Evolutionary conservation across 1,140 invertebrate genomes (phyloP).

Genomic region (Brachystomella parvula): DNA sequence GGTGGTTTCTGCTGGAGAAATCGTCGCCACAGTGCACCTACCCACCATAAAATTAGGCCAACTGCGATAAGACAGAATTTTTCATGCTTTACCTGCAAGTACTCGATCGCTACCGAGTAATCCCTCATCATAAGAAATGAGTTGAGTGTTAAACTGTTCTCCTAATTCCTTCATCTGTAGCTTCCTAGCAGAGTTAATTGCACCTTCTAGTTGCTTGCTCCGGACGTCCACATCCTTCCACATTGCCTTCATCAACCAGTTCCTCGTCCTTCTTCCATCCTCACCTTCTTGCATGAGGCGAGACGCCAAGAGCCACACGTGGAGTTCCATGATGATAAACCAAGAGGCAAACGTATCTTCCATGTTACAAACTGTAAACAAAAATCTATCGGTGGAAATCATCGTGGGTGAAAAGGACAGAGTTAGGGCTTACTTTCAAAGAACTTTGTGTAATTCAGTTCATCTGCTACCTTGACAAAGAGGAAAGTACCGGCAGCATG

Average conservation of each 20-base stretch:
- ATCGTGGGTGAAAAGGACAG: not conserved
- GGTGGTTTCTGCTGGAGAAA: conserved; percentile 51
- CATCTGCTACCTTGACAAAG: conserved; percentile 30
- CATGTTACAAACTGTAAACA: conserved; percentile 57
- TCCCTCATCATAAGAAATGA: conserved; percentile 80
- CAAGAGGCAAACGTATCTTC: conserved; percentile 73
- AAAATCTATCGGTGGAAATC: not conserved
- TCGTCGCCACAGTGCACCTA: conserved; percentile 66
- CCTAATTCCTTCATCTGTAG: conserved; percentile 48
- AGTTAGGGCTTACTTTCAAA: conserved; percentile 34
- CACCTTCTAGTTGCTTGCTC: conserved; percentile 58
- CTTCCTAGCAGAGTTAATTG: conserved; percentile 34
- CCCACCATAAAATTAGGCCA: not conserved
- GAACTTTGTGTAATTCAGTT: conserved; percentile 35
- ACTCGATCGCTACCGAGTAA: conserved; percentile 60
- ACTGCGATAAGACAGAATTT: not conserved
- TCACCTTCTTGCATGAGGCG: conserved; percentile 66
- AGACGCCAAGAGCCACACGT: conserved; percentile 71
- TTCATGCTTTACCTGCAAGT: conserved; percentile 51
- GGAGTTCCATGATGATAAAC: conserved; percentile 73
- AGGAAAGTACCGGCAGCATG: not conserved
- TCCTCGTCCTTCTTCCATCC: conserved; percentile 60
- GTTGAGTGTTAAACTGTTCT: conserved; percentile 70
- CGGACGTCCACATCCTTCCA: conserved; percentile 70
- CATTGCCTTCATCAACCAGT: conserved; percentile 63